Base-by-base conservation (phyloP, 2,113 vertebrate species). In the Rutilus rutilus region DNA sequence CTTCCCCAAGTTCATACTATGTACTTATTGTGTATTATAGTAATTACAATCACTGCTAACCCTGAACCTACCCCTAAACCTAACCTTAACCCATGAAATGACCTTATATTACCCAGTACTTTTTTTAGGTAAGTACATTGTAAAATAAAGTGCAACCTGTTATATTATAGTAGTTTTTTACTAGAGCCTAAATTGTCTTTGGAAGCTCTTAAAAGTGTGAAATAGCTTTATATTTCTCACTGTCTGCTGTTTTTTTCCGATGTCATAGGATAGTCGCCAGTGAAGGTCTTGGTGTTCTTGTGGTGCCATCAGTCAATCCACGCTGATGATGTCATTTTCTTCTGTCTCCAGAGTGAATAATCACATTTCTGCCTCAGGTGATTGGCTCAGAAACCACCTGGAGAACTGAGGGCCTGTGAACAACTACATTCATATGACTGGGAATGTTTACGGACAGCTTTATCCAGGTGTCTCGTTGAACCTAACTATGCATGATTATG, bases 281-380 rank as follows among this genome's bases (percentile, higher is more conserved):
- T 75, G 45, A 50, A 50, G n/a, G 42, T n/a, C 14, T 75, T 27
- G 2, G 6, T 47, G 33, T 42, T 39, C 4, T 42, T 39, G 21
- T 71, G 67, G 67, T 42, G 67, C 21, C 19, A 73, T 73, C 36
- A 50, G 73, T 50, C 73, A 76, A 76, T 76, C 45, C 6, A 76
- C 1, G 25, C n/a, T 47, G n/a, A 47, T 25, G 71, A 25, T 25
- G 42, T 45, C 1, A 12, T 73, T 42, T 73, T 42, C 36, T 19
- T n/a, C 69, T 39, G 21, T 75, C 73, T 50, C 14, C 39, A 75
- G n/a, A 50, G 11, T 17, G 12, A 75, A 75, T 75, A 50, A 75
- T 75, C 45, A 50, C 14, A 27, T 76, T 50, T 76, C 25, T 15
- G n/a, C 6, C 73, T 3, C n/a, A 50, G 25, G 42, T 75, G 42